Evolutionary conservation across 2,113 vertebrate species (phyloP).

Genomic region (Cricetomys ansorgei): DNA sequence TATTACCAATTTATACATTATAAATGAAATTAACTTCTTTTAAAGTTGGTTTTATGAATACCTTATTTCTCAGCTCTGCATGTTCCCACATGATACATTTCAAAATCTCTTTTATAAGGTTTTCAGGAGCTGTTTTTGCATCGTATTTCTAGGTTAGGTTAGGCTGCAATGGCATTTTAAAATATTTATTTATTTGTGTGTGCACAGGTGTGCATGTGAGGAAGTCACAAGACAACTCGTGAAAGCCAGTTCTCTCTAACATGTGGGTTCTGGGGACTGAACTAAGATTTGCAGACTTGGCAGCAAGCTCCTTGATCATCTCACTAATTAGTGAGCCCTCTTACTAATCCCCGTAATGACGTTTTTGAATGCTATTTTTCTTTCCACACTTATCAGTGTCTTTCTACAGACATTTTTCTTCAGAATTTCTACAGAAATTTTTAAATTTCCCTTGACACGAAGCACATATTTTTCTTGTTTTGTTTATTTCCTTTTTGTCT

Average conservation of each 20-base stretch:
- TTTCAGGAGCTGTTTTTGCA: not conserved
- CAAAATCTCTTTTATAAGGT: not conserved
- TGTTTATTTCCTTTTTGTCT: not conserved
- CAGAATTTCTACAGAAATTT: not conserved
- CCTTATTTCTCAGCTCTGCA: slow-evolving; percentile 7
- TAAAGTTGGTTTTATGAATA: slow-evolving; percentile 28
- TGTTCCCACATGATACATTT: slow-evolving; percentile 34
- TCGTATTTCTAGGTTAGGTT: slow-evolving; percentile 19
- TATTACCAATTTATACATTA: not conserved
- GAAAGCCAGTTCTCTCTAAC: not conserved
- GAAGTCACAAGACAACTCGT: not conserved
- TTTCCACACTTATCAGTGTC: not conserved
- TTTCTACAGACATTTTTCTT: not conserved
- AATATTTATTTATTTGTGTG: not conserved
- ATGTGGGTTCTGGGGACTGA: not conserved
- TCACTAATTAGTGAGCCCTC: no score
- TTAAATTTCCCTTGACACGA: slow-evolving; percentile 17
- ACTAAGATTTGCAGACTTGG: not conserved
- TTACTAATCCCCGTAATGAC: not conserved
- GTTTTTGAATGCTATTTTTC: slow-evolving; percentile 25
- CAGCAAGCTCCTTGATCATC: not conserved
- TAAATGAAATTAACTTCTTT: not conserved
- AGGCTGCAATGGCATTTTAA: not conserved
- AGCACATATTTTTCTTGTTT: not conserved
- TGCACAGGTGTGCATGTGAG: not conserved